These are phyloP conservation scores for Smittia aterrima DNA, from an alignment of 2,888 invertebrate species.

Conservation along the genomic window DNA sequence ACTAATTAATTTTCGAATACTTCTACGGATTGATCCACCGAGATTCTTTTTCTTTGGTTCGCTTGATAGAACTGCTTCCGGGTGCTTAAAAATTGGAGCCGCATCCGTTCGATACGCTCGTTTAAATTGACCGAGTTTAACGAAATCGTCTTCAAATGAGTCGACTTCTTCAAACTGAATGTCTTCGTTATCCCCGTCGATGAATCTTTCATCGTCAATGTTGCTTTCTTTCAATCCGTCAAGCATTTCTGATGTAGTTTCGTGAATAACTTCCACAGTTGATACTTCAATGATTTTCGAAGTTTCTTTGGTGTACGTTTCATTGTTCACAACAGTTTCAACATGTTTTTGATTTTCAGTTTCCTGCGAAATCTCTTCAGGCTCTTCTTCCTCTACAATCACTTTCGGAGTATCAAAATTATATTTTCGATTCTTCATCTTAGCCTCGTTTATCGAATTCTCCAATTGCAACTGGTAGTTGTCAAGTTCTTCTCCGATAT, in stretches of 20 bases:
- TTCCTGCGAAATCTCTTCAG: neutral
- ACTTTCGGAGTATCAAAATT: neutral
- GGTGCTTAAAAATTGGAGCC: conserved; percentile 19
- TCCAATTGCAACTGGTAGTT: conserved; percentile 53
- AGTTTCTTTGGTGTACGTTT: conserved; percentile 27
- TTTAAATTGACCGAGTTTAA: conserved; percentile 50
- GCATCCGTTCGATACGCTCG: conserved; percentile 49
- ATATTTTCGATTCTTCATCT: conserved; percentile 46
- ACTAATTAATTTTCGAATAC: conserved; percentile 50
- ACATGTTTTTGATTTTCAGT: neutral
- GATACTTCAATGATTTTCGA: conserved; percentile 43
- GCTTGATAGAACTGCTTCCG: neutral
- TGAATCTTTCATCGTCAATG: conserved; percentile 4
- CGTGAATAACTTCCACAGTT: conserved; percentile 34
- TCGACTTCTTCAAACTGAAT: conserved; percentile 35
- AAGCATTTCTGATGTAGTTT: neutral
- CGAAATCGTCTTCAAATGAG: conserved; percentile 46
- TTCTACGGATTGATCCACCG: conserved; percentile 49
- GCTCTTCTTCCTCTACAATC: neutral
- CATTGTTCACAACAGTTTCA: neutral
- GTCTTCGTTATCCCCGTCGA: neutral
- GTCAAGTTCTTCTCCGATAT: conserved; percentile 53
- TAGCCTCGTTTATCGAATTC: conserved; percentile 54
- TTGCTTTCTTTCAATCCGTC: conserved; percentile 24
- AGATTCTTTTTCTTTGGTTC: conserved; percentile 25